Conservation (phyloP, 2,888 invertebrate species). For the Amiota communis region DNA sequence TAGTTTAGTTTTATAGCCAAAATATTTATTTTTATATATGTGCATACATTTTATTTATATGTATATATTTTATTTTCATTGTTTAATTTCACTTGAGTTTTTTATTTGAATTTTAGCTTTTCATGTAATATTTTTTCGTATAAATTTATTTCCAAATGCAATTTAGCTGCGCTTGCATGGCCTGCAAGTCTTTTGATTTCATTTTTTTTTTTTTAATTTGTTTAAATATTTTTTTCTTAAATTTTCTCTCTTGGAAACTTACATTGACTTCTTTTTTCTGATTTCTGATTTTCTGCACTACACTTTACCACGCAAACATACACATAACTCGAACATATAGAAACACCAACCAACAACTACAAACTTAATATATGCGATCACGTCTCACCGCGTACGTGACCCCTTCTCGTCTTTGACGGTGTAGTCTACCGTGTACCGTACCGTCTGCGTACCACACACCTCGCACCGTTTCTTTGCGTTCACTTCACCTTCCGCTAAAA, state of each 20-base stretch:
- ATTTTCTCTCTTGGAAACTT: conserved; percentile 29
- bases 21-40: too few species aligned
- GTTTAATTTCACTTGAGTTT: conserved; percentile 9
- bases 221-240: conserved; percentile 34
- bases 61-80: not conserved
- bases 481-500: not conserved
- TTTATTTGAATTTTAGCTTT: not conserved
- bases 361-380: conserved; percentile 50
- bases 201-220: conserved; percentile 47
- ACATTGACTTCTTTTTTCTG: conserved; percentile 12
- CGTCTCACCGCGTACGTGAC: too few species aligned
- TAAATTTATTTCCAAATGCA: conserved; percentile 4
- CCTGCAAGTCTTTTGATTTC: conserved; percentile 46
- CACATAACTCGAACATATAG: conserved; percentile 9
- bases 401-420: conserved; percentile 44
- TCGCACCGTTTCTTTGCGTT: not conserved
- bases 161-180: conserved; percentile 52
- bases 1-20: not conserved
- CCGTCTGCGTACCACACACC: too few species aligned
- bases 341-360: conserved; percentile 32
- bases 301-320: conserved; percentile 49
- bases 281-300: conserved; percentile 49
- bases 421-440: too few species aligned
- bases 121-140: not conserved
- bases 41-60: not conserved